Evolutionary conservation across 2,888 invertebrate genomes (phyloP), one percentile per base, ranked within the genome.

Genomic region (Caenorhabditis sp.): DNA sequence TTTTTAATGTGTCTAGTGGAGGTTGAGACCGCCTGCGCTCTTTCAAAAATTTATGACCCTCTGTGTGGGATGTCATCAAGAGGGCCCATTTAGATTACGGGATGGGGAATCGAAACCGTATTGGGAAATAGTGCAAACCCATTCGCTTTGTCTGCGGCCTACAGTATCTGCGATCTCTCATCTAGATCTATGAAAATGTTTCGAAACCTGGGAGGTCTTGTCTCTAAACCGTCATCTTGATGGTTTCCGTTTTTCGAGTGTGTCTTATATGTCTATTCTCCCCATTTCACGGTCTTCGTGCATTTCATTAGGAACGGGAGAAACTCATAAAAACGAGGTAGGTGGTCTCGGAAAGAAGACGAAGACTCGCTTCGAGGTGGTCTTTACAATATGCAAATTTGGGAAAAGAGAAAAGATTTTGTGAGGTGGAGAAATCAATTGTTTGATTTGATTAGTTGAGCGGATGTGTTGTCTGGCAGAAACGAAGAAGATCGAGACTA

Each of bases 311-410:
- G 31, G 16, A 31, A 54, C 24, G 14, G 24, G 26, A 31, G 49
- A n/a, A 49, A 69, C 69, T 77, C 77, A 77, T 77, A 77, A 77
- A 77, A 77, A 63, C 77, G 77, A 70, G 63, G 70, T 70, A 41
- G 77, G 77, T 77, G 77, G 77, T 77, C 77, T 61, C 31, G 31
- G 8, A 8, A 58, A 2, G 59, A 28, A 49, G 66, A 75, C 66
- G 66, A 75, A 59, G 68, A 54, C 24, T 28, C 6, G 26, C n/a
- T n/a, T n/a, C 24, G 28, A 8, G 47, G 28, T 16, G 16, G 54
- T 28, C 38, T 10, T 38, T 7, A 6, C 26, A 26, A 51, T 38
- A 73, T 73, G 61, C 61, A 63, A 73, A 73, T 72, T 47, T 31
- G 26, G 38, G n/a, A 41, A 58, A 28, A 28, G 19, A 26, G 68